Evolutionary conservation across 2,888 invertebrate species (phyloP), one percentile per base, ranked within the genome.

Genomic region (Argyresthia albistria): DNA sequence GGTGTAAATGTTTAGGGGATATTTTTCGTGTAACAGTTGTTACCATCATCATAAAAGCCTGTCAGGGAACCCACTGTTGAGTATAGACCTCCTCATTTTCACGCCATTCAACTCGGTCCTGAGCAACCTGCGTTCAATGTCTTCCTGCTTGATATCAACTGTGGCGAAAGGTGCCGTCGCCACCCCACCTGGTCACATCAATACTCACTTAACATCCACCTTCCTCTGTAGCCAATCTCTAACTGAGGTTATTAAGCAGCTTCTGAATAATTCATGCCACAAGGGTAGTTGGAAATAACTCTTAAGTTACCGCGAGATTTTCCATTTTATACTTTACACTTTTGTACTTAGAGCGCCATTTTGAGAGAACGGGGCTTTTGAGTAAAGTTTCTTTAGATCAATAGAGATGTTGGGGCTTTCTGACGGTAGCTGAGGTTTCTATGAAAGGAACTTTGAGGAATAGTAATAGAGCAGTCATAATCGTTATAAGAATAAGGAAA

Each of bases 231-330:
- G 54, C 50, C 49, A 51, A 53, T 58, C 56, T 52, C 52, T 46
- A 54, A 54, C 52, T 53, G 68, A 72, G 76, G 80, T 82, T 86
- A 86, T 82, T 83, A 83, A 81, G 77, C 76, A 74, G 65, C 70
- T 73, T 68, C 70, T 86, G 86, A 84, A 86, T 86, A 73, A 86
- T 84, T 86, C 84, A 86, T 86, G 73, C 10, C 50, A 67, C 60
- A 76, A 70, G 77, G 82, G 80, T 75, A 78, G 71, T 72, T 73
- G 68, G 71, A 73, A 80, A 76, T 75, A 73, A 78, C 67, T 71
- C 39, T n/a, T 15, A 15, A 45, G 14, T 47, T 35, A 8, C 14
- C 35, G 47, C 47, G 36, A 35, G 35, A 47, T 15, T 16, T 46
- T 36, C 49, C 46, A 75, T 60, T 73, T 65, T 70, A 64, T 70